These are phyloP conservation scores for Neolamprologus falcicula DNA, from an alignment of 2,113 vertebrate genomes.

Conservation along the genomic window DNA sequence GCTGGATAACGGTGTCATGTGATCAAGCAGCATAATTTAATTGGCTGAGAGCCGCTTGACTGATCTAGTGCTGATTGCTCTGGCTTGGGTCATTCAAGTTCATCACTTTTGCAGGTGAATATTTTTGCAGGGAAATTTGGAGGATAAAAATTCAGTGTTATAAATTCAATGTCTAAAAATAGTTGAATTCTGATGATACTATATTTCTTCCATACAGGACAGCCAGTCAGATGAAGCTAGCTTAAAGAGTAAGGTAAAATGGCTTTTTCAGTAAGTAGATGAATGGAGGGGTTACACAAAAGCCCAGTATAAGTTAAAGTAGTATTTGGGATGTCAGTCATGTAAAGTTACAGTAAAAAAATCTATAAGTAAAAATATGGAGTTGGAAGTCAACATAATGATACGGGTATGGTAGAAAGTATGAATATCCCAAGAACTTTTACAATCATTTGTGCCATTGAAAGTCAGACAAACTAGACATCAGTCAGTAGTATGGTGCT, in stretches of 20 bases:
- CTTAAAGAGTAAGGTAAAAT: background rate
- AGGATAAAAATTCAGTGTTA: too few species aligned
- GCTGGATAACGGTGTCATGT: too few species aligned
- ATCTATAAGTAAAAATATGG: background rate
- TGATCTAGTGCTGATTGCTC: too few species aligned
- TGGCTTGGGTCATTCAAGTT: too few species aligned
- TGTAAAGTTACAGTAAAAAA: background rate
- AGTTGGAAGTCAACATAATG: background rate
- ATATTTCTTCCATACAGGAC: background rate
- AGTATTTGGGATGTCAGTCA: background rate
- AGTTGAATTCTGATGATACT: too few species aligned
- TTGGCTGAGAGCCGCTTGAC: too few species aligned
- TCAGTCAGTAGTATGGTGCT: background rate
- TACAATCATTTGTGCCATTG: background rate
- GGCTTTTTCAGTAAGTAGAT: background rate
- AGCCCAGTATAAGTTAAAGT: background rate
- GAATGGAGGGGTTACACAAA: background rate
- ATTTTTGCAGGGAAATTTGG: too few species aligned
- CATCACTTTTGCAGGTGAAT: too few species aligned
- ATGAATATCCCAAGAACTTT: background rate
- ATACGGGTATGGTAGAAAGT: background rate
- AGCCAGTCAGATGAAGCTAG: background rate
- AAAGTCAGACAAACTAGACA: background rate
- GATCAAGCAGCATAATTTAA: too few species aligned
- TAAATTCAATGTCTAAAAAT: too few species aligned